A percentile compares a stretch with the other conserved stretches of the same genome.
phyloP scores from a whole-genome alignment of 2,797 vertebrate species.

The Aviceda leuphotes region DNA sequence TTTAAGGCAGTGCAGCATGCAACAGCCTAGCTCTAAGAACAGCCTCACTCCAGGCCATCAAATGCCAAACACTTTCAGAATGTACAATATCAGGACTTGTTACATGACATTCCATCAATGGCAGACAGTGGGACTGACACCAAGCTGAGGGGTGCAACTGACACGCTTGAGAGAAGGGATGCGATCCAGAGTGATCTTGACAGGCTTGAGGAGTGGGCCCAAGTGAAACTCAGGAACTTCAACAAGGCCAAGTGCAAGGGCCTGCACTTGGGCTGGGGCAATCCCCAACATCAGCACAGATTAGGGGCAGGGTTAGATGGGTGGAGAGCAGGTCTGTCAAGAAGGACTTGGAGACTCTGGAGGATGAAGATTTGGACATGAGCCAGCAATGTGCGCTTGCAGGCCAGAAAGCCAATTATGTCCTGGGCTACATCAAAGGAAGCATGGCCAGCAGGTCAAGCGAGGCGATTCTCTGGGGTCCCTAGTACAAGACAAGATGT shows the following conservation, averaged over 20 bases:
- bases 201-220: fast-evolving
- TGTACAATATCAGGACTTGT: fast-evolving
- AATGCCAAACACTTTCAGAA: fast-evolving
- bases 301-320: not conserved
- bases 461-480: not conserved
- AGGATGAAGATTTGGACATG: fast-evolving
- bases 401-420: not conserved
- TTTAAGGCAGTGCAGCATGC: fast-evolving
- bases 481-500: too few relatives aligned
- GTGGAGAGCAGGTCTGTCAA: not conserved
- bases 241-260: not conserved
- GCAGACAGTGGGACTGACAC: not conserved
- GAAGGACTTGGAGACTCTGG: not conserved
- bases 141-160: not conserved
- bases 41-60: fast-evolving
- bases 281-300: not conserved
- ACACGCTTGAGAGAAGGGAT: not conserved
- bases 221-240: fast-evolving
- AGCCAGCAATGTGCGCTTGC: fast-evolving
- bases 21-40: not conserved
- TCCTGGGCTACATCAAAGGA: not conserved
- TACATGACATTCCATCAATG: fast-evolving
- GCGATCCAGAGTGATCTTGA: not conserved
- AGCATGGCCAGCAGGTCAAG: not conserved
- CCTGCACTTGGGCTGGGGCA: not conserved